These are phyloP conservation scores for Trichomalopsis sarcophagae DNA, from an alignment of 1,140 invertebrate species.

Conservation along the genomic window DNA sequence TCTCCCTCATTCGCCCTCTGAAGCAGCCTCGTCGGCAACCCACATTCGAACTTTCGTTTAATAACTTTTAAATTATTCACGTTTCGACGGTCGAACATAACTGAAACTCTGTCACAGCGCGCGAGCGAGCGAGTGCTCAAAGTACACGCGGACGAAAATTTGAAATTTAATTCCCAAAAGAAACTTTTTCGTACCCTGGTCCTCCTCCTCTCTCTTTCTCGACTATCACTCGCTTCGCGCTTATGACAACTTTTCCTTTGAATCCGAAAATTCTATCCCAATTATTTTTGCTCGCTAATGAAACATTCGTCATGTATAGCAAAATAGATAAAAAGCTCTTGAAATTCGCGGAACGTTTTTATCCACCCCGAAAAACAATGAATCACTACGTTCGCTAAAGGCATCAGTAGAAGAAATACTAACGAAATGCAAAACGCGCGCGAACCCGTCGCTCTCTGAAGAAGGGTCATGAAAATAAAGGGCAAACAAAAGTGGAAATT, in stretches of 20 bases:
- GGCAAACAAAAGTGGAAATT: slow-evolving; percentile 48
- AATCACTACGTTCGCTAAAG: not conserved
- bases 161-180: not conserved
- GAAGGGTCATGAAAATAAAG: slow-evolving; percentile 39
- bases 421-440: not conserved
- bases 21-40: not conserved
- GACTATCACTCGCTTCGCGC: not conserved
- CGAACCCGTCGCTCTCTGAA: not conserved
- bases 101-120: not conserved
- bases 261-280: not conserved
- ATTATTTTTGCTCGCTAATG: not conserved
- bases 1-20: not conserved
- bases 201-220: not conserved
- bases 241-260: not conserved
- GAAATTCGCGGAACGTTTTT: too few species aligned
- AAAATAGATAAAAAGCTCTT: too few species aligned
- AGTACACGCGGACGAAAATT: not conserved
- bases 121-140: too few species aligned
- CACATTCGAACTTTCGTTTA: not conserved
- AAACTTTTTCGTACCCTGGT: not conserved
- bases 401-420: not conserved
- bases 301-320: too few species aligned
- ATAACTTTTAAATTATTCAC: slow-evolving; percentile 5
- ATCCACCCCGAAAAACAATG: too few species aligned
- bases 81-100: slow-evolving; percentile 3